Base-by-base conservation (phyloP, 2,888 invertebrate species). In the Podotricha telesiphe region DNA sequence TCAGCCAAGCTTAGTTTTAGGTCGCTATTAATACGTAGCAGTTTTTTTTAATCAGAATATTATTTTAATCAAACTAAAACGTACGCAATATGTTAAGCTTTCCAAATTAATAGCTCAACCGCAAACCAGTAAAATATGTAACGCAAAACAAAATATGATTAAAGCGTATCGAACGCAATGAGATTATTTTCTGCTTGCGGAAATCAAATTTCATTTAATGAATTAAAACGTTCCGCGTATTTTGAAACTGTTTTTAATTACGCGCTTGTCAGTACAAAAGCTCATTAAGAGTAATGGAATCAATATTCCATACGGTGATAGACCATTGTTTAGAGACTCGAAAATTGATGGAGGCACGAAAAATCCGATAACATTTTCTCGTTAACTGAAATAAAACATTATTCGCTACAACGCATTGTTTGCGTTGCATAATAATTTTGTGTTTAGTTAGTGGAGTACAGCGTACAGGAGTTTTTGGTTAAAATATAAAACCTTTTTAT, bases 231-330 rank as follows among this genome's bases (percentile, higher is more conserved):
- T 67, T 66, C 45, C 47, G 22, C 66, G 70, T 53, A 65, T 70
- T 70, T 68, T 68, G 66, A 68, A 68, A 67, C 68, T 56, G 68
- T 74, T 74, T 73, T 74, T 74, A 71, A 73, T 70, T 71, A 65
- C 63, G 65, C 61, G 65, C 68, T 67, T 65, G 71, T 71, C 63
- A 62, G 71, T 64, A 63, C 61, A 58, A 68, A 72, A 67, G 72
- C 66, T 74, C 69, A 74, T 74, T 72, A 74, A 64, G 66, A 72
- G 68, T 59, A 69, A 65, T 72, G 63, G 63, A 62, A 72, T 72
- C 73, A 73, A 74, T 73, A 69, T 63, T 70, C 66, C 73, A 71
- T 70, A 73, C 70, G 75, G 64, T 62, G 73, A 76, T 73, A 68
- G 67, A 69, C 68, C 59, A 73, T 74, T 75, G 76, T 74, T 77